phyloP scores from a whole-genome alignment of 2,888 invertebrate species.

The Caenorhabditis plicata region DNA sequence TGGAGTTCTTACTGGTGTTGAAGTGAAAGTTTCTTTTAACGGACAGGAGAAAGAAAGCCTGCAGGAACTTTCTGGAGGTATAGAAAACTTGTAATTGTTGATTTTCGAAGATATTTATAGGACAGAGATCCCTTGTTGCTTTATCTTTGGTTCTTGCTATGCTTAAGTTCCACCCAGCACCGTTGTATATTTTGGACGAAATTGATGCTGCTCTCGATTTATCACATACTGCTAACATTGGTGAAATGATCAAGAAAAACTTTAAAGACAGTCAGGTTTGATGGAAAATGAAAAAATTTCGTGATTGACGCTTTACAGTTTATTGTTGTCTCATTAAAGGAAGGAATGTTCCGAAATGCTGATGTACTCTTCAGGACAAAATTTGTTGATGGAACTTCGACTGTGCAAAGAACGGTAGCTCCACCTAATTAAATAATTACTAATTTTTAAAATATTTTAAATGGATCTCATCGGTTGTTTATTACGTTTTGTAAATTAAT shows the following conservation, averaged over 20 bases:
- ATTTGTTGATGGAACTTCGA: constrained; percentile 92
- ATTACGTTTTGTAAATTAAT: too few relatives aligned
- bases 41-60: constrained; percentile 92
- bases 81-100: constrained; percentile 65
- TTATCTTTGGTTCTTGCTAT: constrained; percentile 92
- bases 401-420: constrained; percentile 70
- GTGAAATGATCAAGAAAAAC: constrained; percentile 86
- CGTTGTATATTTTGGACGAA: constrained; percentile 96
- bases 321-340: constrained; percentile 94
- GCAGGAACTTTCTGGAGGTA: constrained; percentile 92
- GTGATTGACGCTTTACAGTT: constrained; percentile 72
- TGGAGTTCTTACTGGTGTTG: constrained; percentile 81
- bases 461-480: neutral
- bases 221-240: constrained; percentile 97
- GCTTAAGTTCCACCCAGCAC: constrained; percentile 94
- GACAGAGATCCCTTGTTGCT: constrained; percentile 80
- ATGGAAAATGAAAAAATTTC: neutral
- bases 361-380: constrained; percentile 92
- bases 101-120: constrained; percentile 6
- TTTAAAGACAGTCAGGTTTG: constrained; percentile 82
- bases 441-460: neutral
- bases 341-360: constrained; percentile 99
- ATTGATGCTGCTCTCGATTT: constrained; percentile 94
- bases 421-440: neutral
- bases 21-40: constrained; percentile 86